Conservation (phyloP, 23 tunicate genomes). For the Styela plicata region DNA sequence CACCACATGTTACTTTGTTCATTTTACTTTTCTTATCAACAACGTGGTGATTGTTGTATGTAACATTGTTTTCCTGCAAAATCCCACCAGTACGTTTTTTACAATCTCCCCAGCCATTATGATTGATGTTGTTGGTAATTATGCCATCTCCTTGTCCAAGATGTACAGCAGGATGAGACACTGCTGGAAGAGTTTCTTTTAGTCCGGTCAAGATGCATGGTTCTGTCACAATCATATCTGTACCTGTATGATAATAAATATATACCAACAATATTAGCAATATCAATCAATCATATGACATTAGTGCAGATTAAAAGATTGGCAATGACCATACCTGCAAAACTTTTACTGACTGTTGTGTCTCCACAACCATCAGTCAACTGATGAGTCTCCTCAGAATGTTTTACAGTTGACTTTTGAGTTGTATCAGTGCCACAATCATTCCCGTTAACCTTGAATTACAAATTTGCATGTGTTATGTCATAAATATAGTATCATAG, state of each 20-base stretch:
- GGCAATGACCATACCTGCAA: not conserved
- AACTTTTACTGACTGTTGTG: not conserved
- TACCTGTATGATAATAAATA: not conserved
- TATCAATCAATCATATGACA: too few species aligned
- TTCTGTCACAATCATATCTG: not conserved
- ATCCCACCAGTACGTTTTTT: conserved; percentile 10
- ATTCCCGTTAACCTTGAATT: not conserved
- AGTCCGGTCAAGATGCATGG: conserved; percentile 9
- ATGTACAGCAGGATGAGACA: not conserved
- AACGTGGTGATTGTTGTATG: not conserved
- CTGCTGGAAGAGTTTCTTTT: not conserved
- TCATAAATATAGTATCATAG: too few species aligned
- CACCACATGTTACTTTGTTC: not conserved
- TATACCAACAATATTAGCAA: too few species aligned
- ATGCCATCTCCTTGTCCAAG: conserved; percentile 17
- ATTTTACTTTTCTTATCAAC: not conserved
- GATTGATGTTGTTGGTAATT: not conserved
- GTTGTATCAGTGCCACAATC: too few species aligned
- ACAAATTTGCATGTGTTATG: too few species aligned
- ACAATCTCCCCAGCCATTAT: conserved; percentile 18
- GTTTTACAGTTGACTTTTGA: not conserved
- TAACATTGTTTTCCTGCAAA: conserved; percentile 12
- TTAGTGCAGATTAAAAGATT: too few species aligned
- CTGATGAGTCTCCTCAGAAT: not conserved
- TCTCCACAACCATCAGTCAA: not conserved